phyloP scores from a whole-genome alignment of 2,797 vertebrate genomes.

The Hydrophis major region DNA sequence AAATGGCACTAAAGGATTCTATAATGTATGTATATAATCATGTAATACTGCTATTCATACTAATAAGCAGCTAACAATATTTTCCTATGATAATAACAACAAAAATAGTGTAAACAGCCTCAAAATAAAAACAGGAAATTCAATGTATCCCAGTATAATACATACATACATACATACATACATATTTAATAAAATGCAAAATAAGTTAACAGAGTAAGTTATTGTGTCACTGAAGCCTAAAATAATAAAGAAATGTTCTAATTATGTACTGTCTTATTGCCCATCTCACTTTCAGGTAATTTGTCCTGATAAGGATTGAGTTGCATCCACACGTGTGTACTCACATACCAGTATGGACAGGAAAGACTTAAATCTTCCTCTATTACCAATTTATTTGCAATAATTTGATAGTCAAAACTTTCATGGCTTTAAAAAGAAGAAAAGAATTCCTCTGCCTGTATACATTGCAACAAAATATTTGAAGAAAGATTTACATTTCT shows the following conservation, averaged over 20 bases:
- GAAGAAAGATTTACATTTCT: not conserved
- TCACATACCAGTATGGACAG: not conserved
- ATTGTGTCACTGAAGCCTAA: not conserved
- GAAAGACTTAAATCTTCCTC: not conserved
- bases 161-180: too few species aligned
- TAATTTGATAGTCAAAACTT: not conserved
- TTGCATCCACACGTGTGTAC: fast-evolving
- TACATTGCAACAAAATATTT: not conserved
- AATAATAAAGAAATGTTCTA: not conserved
- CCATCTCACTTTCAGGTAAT: not conserved
- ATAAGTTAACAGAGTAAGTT: not conserved
- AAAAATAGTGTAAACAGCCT: not conserved
- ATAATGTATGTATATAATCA: not conserved
- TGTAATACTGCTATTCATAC: not conserved
- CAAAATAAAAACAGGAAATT: not conserved
- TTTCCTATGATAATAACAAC: not conserved
- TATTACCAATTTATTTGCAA: not conserved
- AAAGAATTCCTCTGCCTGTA: not conserved
- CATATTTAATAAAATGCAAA: not conserved
- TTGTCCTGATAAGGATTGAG: not conserved
- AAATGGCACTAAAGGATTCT: conserved; percentile 17
- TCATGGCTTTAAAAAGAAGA: not conserved
- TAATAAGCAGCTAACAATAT: not conserved
- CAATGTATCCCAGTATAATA: not conserved
- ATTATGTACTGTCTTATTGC: not conserved